Evolutionary conservation across 2,797 vertebrate species (phyloP).

Genomic region (Poecilia velifera): DNA sequence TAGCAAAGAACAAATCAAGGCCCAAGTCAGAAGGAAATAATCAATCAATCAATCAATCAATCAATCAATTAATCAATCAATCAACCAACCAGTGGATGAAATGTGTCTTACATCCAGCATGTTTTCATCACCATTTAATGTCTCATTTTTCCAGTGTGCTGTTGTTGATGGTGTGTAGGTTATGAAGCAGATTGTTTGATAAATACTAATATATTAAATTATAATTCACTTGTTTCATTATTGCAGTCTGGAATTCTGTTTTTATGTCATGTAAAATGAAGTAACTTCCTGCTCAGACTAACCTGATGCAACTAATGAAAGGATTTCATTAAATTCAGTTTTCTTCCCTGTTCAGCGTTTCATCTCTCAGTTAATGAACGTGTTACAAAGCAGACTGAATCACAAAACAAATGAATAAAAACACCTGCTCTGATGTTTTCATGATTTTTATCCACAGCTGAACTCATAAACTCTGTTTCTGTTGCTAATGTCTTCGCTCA

Average conservation of each 20-base stretch:
- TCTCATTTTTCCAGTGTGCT: background rate
- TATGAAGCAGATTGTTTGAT: background rate
- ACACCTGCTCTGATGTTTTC: background rate
- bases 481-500: background rate
- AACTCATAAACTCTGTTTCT: background rate
- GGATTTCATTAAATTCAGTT: background rate
- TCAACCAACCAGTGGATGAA: background rate
- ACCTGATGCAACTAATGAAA: background rate
- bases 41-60: no score
- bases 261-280: background rate
- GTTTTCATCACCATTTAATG: background rate
- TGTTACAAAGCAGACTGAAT: background rate
- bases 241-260: background rate
- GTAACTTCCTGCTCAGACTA: background rate
- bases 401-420: background rate
- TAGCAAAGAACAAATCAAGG: background rate
- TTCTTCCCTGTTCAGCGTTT: background rate
- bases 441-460: background rate
- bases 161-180: background rate
- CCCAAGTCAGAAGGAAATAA: background rate
- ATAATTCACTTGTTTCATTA: background rate
- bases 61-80: no score
- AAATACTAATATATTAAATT: background rate
- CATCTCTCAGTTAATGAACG: background rate
- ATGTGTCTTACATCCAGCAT: background rate